A percentile compares a stretch with the other conserved stretches of the same genome.
phyloP scores from a whole-genome alignment of 2,113 vertebrate species.

The Albula goreensis region DNA sequence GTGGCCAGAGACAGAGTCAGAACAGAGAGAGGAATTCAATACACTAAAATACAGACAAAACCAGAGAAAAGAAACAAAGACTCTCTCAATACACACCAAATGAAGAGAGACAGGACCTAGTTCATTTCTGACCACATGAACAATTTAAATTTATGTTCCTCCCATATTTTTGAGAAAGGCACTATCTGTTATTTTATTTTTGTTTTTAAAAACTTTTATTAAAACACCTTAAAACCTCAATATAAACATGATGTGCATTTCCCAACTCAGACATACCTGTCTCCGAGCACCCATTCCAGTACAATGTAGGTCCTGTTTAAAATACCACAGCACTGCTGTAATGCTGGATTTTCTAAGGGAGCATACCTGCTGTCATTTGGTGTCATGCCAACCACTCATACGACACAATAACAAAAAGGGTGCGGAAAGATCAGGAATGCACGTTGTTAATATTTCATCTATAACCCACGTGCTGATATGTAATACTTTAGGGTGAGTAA shows the following conservation, averaged over 20 bases:
- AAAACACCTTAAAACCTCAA: neutral
- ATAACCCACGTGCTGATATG: neutral
- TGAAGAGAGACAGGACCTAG: too few relatives aligned
- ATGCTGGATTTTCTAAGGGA: constrained; percentile 39
- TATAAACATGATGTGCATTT: neutral
- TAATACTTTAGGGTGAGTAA: neutral
- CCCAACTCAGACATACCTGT: neutral
- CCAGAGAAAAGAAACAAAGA: neutral
- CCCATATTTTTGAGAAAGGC: too few relatives aligned
- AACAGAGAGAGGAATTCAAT: constrained; percentile 34
- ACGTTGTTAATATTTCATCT: neutral
- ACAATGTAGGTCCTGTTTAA: neutral
- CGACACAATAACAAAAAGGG: neutral
- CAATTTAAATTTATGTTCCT: too few relatives aligned
- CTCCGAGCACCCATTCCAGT: neutral
- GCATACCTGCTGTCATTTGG: neutral
- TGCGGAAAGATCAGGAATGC: constrained; percentile 56
- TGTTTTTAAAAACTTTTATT: neutral
- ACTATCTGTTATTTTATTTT: neutral
- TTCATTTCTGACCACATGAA: too few relatives aligned
- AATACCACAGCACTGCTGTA: constrained; percentile 24
- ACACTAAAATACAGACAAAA: constrained; percentile 50
- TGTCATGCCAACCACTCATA: neutral
- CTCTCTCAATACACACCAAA: too few relatives aligned
- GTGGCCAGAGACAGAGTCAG: constrained; percentile 41